Evolutionary conservation across 2,797 vertebrate species (phyloP).

Genomic region (Xenops minutus): DNA sequence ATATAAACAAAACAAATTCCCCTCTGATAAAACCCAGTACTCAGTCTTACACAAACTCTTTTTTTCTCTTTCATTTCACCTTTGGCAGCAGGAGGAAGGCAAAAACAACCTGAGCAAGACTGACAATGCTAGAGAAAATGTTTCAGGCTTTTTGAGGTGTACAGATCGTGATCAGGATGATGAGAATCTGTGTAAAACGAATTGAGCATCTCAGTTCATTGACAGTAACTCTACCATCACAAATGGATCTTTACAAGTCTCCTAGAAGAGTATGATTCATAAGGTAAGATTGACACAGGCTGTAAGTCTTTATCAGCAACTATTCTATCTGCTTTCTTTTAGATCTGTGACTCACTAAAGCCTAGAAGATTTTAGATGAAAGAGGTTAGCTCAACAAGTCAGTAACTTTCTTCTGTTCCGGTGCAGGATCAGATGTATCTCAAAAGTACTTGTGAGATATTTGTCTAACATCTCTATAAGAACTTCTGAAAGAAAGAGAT

Average conservation of each 20-base stretch:
- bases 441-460: background rate
- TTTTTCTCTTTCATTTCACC: background rate
- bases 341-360: background rate
- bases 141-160: background rate
- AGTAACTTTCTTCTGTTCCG: conserved; percentile 8
- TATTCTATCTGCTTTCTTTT: background rate
- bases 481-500: background rate
- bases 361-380: background rate
- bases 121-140: background rate
- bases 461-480: background rate
- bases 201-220: background rate
- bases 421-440: background rate
- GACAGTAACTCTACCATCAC: background rate
- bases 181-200: background rate
- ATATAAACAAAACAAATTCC: background rate
- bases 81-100: background rate
- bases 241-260: conserved; percentile 3
- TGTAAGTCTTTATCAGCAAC: background rate
- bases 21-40: background rate
- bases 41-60: background rate
- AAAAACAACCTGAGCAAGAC: background rate
- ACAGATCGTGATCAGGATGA: background rate
- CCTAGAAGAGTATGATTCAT: background rate
- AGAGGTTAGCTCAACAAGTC: background rate
- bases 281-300: background rate